Evolutionary conservation across 1,140 invertebrate genomes (phyloP).

Genomic region (Trichonephila inaurata): DNA sequence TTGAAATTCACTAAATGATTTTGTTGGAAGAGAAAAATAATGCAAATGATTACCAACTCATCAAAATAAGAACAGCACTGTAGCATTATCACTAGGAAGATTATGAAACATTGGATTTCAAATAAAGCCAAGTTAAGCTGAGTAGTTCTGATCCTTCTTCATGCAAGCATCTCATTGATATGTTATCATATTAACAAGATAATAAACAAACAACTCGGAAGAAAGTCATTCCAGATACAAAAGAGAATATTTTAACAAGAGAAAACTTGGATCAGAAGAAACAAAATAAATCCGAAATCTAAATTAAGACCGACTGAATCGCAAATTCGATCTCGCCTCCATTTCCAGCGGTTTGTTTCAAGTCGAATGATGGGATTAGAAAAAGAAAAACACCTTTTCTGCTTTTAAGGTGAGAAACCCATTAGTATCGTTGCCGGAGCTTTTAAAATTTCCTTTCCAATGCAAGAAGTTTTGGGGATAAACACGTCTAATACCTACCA

Average conservation of each 20-base stretch:
- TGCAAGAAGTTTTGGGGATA: not conserved
- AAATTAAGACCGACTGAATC: conserved; percentile 12
- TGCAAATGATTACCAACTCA: too few species aligned
- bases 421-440: not conserved
- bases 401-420: conserved; percentile 10
- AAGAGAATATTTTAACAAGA: not conserved
- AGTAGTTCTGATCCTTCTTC: not conserved
- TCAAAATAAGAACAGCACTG: not conserved
- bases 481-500: not conserved
- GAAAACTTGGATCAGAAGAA: not conserved
- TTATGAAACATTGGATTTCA: not conserved
- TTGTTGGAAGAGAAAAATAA: too few species aligned
- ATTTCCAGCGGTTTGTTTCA: conserved; percentile 25
- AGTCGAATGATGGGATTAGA: not conserved
- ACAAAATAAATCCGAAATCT: not conserved
- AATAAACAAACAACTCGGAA: not conserved
- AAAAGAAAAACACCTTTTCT: not conserved
- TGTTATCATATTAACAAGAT: not conserved
- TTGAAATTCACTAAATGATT: too few species aligned
- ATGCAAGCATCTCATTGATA: not conserved
- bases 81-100: not conserved
- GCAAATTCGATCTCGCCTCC: not conserved
- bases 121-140: not conserved
- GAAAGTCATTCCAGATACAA: not conserved
- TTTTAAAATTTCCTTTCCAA: not conserved